Evolutionary conservation across 2,113 vertebrate genomes (phyloP).

Genomic region (Oryzias javanicus): DNA sequence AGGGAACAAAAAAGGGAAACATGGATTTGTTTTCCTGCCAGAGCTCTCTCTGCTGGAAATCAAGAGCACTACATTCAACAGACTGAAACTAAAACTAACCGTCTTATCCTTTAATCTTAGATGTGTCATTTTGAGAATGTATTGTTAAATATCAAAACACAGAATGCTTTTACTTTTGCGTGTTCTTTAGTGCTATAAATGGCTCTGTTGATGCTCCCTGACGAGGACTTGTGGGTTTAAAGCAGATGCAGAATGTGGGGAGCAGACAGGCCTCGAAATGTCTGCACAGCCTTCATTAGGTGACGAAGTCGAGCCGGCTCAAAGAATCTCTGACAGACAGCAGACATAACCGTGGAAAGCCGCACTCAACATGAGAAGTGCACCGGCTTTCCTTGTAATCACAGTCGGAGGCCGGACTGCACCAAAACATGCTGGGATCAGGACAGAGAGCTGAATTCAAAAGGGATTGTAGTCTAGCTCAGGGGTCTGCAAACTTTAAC

Average conservation of each 20-base stretch:
- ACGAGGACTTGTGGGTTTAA: too few species aligned
- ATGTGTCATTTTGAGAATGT: neutral
- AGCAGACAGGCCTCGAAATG: constrained; percentile 1
- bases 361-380: constrained; percentile 2
- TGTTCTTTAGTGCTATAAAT: too few species aligned
- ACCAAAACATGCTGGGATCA: too few species aligned
- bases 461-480: too few species aligned
- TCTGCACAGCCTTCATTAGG: constrained; percentile 12
- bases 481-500: too few species aligned
- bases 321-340: constrained; percentile 29
- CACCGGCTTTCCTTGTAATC: too few species aligned
- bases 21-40: constrained; percentile 10
- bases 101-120: neutral
- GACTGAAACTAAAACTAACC: neutral
- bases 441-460: too few species aligned
- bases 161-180: too few species aligned
- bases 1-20: neutral
- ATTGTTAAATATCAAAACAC: too few species aligned
- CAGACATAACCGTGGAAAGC: neutral
- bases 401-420: too few species aligned
- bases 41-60: constrained; percentile 62
- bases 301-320: constrained; percentile 28
- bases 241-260: too few species aligned
- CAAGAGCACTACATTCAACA: constrained; percentile 45
- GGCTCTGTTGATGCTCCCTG: too few species aligned